Evolutionary conservation across 2,113 vertebrate species (phyloP).

Genomic region (Grammomys surdaster): DNA sequence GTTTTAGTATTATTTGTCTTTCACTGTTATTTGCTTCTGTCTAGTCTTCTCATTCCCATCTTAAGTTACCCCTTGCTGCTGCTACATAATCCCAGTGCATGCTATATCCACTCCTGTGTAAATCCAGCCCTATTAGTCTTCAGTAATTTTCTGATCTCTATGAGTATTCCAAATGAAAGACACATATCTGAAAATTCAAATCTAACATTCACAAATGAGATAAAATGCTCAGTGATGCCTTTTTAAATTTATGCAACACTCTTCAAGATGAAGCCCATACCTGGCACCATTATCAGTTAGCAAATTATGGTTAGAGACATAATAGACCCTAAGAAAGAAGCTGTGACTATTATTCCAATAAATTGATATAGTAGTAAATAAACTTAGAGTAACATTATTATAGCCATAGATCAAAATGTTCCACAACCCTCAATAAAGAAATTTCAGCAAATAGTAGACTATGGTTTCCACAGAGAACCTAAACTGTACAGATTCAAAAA

Average conservation of each 20-base stretch:
- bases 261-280: background rate
- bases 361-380: background rate
- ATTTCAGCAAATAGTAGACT: background rate
- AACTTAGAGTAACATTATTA: background rate
- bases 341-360: too few species aligned
- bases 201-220: background rate
- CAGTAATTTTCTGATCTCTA: background rate
- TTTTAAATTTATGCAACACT: background rate
- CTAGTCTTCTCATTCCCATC: background rate
- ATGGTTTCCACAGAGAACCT: background rate
- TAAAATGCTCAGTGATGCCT: background rate
- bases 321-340: background rate
- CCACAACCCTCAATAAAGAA: background rate
- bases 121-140: background rate
- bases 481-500: background rate
- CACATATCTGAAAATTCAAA: background rate
- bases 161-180: background rate
- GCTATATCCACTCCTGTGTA: too few species aligned
- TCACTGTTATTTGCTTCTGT: background rate
- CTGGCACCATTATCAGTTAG: background rate
- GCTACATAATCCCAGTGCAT: background rate
- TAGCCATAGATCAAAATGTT: background rate
- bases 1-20: background rate
- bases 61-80: background rate
- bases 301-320: background rate